phyloP scores from a whole-genome alignment of 2,888 invertebrate species.

The Aproaerema taeniolella region DNA sequence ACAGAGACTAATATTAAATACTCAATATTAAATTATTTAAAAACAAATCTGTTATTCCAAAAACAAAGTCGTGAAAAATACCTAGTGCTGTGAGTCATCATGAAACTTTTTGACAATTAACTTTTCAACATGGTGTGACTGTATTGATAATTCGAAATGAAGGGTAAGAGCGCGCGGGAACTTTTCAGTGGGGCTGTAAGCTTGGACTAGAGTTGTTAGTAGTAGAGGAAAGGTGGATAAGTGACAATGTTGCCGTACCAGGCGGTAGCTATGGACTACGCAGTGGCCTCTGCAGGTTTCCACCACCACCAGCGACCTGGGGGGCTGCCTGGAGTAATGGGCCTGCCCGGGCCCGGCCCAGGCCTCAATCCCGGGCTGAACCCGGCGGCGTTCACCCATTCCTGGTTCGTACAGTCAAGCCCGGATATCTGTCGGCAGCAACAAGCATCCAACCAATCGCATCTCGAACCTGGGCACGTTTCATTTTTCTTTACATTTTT shows the following conservation, averaged over 20 bases:
- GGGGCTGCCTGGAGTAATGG: slow-evolving; percentile 75
- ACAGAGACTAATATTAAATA: no score
- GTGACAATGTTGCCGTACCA: slow-evolving; percentile 90
- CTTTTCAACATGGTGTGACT: neutral
- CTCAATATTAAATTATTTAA: no score
- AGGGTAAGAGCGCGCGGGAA: slow-evolving; percentile 40
- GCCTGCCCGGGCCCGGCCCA: slow-evolving; percentile 72
- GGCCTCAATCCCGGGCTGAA: slow-evolving; percentile 70
- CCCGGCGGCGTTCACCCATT: slow-evolving; percentile 93
- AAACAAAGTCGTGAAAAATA: no score
- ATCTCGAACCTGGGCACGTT: slow-evolving; percentile 96
- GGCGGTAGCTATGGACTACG: slow-evolving; percentile 92
- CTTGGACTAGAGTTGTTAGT: slow-evolving; percentile 30
- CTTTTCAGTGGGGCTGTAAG: slow-evolving; percentile 31
- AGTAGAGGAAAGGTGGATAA: slow-evolving; percentile 22
- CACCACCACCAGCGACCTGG: slow-evolving; percentile 72
- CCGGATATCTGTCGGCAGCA: slow-evolving; percentile 95
- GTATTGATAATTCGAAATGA: slow-evolving; percentile 31
- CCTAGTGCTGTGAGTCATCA: no score
- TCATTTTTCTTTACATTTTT: slow-evolving; percentile 76
- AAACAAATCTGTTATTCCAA: no score
- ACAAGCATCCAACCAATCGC: slow-evolving; percentile 83
- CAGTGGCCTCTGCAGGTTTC: slow-evolving; percentile 76
- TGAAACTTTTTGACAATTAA: slow-evolving; percentile 28
- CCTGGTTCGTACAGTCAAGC: slow-evolving; percentile 94